phyloP scores from a whole-genome alignment of 2,888 invertebrate genomes.

The Trachelus stipa region DNA sequence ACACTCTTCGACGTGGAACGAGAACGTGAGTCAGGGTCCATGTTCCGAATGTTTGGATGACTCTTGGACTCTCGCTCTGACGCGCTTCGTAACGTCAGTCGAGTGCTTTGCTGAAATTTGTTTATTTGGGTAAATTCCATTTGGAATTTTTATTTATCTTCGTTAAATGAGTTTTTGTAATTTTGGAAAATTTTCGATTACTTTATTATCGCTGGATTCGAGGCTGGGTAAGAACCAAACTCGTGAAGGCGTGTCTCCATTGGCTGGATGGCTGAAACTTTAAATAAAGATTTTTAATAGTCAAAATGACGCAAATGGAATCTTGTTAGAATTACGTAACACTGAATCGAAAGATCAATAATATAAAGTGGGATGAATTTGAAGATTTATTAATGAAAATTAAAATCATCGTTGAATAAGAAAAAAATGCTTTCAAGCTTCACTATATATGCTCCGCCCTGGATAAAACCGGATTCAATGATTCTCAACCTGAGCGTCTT shows the following conservation, averaged over 20 bases:
- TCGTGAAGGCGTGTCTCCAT: slow-evolving; percentile 22
- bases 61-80: neutral
- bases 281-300: neutral
- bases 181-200: neutral
- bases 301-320: neutral
- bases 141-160: neutral
- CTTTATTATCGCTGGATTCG: neutral
- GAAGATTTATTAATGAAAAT: neutral
- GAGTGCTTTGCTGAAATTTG: neutral
- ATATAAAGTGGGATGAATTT: neutral
- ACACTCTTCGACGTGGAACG: neutral
- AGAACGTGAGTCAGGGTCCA: neutral
- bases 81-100: neutral
- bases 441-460: slow-evolving; percentile 22
- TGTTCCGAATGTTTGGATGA: neutral
- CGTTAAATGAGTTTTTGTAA: neutral
- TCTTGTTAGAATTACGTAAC: neutral
- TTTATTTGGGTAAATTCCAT: neutral
- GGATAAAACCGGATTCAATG: slow-evolving; percentile 14
- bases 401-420: neutral
- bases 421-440: neutral
- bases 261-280: neutral
- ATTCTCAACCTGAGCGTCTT: slow-evolving; percentile 18
- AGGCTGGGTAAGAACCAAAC: slow-evolving; percentile 20
- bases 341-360: neutral